These are phyloP conservation scores for Criorhina ranunculi DNA, from an alignment of 2,888 invertebrate genomes.

Conservation along the genomic window DNA sequence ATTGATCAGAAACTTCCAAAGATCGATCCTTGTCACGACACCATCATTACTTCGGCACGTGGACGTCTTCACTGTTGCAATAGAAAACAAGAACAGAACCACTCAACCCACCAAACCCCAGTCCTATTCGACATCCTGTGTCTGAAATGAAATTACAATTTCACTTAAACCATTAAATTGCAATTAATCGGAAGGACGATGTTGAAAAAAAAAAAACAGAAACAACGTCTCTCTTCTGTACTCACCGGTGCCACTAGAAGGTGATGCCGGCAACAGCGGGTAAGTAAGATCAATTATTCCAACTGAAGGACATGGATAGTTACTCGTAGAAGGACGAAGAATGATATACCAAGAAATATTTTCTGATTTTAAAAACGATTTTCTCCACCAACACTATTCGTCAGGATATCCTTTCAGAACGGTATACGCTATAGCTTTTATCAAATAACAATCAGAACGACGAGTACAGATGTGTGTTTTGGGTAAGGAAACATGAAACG, in stretches of 20 bases:
- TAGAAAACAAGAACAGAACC: too few relatives aligned
- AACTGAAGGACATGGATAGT: not conserved
- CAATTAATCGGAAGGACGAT: conserved; percentile 77
- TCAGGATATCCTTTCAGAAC: conserved; percentile 25
- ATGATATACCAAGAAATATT: not conserved
- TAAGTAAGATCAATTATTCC: conserved; percentile 11
- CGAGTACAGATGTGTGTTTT: conserved; percentile 9
- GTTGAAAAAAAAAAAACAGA: conserved; percentile 1
- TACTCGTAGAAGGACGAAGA: not conserved
- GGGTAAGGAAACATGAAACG: conserved; percentile 42
- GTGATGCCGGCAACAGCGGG: not conserved
- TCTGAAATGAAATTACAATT: conserved; percentile 75
- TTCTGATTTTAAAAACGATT: conserved; percentile 6
- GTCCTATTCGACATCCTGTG: conserved; percentile 38
- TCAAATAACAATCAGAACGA: conserved; percentile 46
- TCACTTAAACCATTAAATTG: conserved; percentile 79
- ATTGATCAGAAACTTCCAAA: too few relatives aligned
- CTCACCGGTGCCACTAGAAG: conserved; percentile 1
- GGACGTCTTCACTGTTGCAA: too few relatives aligned
- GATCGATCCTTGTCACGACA: too few relatives aligned
- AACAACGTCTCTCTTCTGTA: conserved; percentile 6
- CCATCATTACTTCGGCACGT: too few relatives aligned
- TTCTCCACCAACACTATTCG: not conserved
- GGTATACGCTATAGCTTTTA: conserved; percentile 7
- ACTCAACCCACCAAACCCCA: conserved; percentile 6